Conservation (phyloP, 2,888 invertebrate genomes). For the Unio delphinus region DNA sequence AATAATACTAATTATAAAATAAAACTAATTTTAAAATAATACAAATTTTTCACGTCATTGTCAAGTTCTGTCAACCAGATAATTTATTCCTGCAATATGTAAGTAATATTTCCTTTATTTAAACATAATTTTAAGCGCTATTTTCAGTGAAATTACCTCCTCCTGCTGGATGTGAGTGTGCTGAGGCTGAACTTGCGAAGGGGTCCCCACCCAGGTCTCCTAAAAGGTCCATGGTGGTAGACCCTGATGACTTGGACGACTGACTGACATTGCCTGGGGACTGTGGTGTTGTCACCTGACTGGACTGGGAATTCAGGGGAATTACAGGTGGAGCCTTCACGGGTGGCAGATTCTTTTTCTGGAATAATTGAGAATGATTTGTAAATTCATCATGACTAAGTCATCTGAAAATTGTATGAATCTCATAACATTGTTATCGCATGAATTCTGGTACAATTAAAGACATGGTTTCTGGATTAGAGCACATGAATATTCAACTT, state of each 20-base stretch:
- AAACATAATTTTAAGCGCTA: neutral
- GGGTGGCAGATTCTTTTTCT: too few relatives aligned
- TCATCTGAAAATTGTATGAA: too few relatives aligned
- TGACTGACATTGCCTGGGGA: constrained; percentile 39
- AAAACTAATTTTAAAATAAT: too few relatives aligned
- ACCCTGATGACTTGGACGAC: constrained; percentile 61
- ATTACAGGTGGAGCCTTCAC: constrained; percentile 34
- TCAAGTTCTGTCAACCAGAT: neutral
- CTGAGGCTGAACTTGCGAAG: constrained; percentile 59
- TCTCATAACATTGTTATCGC: too few relatives aligned
- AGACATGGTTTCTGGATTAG: too few relatives aligned
- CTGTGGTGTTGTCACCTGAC: constrained; percentile 22
- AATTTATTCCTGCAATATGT: neutral
- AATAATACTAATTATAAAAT: too few relatives aligned
- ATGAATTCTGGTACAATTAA: too few relatives aligned
- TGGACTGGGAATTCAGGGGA: constrained; percentile 19
- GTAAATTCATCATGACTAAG: too few relatives aligned
- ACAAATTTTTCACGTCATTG: neutral
- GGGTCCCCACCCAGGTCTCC: constrained; percentile 70
- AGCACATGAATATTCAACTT: too few relatives aligned
- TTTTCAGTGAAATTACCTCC: constrained; percentile 11
- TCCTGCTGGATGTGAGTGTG: constrained; percentile 36
- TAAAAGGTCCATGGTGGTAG: constrained; percentile 63
- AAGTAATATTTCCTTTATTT: neutral
- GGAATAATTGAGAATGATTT: too few relatives aligned